phyloP scores from a whole-genome alignment of 2,888 invertebrate species.

The Ceramica pisi region DNA sequence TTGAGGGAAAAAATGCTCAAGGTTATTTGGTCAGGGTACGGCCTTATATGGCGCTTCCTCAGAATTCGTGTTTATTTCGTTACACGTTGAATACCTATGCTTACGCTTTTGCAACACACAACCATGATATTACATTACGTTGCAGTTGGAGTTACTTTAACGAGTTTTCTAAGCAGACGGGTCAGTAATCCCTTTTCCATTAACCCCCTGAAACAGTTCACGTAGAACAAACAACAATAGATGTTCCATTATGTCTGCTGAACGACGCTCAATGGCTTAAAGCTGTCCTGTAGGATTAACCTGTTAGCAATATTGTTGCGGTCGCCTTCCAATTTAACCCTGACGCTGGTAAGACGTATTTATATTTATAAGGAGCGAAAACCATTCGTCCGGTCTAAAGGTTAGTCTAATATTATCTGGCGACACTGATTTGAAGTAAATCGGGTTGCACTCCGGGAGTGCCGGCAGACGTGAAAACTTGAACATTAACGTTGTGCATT shows the following conservation, averaged over 20 bases:
- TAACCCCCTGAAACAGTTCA: neutral
- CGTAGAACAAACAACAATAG: slow-evolving; percentile 1
- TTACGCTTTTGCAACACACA: neutral
- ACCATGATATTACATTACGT: neutral
- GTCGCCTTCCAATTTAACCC: slow-evolving; percentile 1
- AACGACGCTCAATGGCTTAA: neutral
- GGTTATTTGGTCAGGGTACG: too few species aligned
- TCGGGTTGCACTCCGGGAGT: too few species aligned
- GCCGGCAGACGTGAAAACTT: too few species aligned
- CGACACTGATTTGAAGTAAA: too few species aligned
- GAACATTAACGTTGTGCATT: too few species aligned
- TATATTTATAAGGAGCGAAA: neutral
- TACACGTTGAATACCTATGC: too few species aligned
- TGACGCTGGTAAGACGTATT: neutral
- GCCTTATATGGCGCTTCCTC: too few species aligned
- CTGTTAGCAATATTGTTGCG: neutral
- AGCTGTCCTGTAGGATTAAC: slow-evolving; percentile 16
- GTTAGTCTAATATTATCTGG: neutral
- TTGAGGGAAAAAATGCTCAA: too few species aligned
- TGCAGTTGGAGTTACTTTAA: neutral
- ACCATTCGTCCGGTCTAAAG: neutral
- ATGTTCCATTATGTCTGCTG: neutral
- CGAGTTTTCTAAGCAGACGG: neutral
- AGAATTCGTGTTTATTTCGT: too few species aligned
- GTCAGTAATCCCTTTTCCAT: neutral